Percentiles rank a stretch among this genome's conserved stretches.
These are phyloP conservation scores for Perccottus glenii DNA, from an alignment of 2,113 vertebrate genomes.

Conservation along the genomic window DNA sequence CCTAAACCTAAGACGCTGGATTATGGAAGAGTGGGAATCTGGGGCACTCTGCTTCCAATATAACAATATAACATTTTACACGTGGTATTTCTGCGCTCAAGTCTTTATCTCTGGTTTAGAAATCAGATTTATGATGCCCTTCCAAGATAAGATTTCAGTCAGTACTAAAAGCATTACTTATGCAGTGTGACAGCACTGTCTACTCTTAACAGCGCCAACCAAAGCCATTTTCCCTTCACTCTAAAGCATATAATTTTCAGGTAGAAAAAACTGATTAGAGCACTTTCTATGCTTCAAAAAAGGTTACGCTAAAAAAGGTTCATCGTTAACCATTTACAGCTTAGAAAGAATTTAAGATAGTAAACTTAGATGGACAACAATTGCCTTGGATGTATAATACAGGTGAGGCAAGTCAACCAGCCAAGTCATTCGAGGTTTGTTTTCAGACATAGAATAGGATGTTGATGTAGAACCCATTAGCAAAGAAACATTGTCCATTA, in stretches of 20 bases:
- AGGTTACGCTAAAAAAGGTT: neutral
- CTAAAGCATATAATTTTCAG: conserved; percentile 51
- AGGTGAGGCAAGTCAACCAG: no score
- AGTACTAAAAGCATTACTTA: conserved; percentile 48
- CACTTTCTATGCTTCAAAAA: conserved; percentile 56
- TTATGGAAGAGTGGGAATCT: conserved; percentile 57
- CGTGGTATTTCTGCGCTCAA: conserved; percentile 35
- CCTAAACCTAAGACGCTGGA: conserved; percentile 42
- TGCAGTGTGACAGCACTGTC: conserved; percentile 58
- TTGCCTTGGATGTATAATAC: no score
- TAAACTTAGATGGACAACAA: no score
- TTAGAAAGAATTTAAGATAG: conserved; percentile 1
- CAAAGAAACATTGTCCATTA: conserved; percentile 19
- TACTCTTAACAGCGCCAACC: conserved; percentile 51
- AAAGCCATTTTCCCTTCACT: conserved; percentile 47
- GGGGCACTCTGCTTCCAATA: conserved; percentile 40
- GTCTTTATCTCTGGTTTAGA: conserved; percentile 55
- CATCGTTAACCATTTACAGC: conserved; percentile 10
- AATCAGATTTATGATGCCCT: conserved; percentile 44
- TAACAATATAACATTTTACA: conserved; percentile 52
- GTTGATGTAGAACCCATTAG: conserved; percentile 7
- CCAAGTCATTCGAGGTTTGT: no score
- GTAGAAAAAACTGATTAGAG: conserved; percentile 60
- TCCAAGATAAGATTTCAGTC: conserved; percentile 40
- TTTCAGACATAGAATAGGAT: no score